These are phyloP conservation scores for Amphimedon queenslandica DNA, from an alignment of 37 sponge, comb jelly and placozoan genomes.

Conservation along the genomic window DNA sequence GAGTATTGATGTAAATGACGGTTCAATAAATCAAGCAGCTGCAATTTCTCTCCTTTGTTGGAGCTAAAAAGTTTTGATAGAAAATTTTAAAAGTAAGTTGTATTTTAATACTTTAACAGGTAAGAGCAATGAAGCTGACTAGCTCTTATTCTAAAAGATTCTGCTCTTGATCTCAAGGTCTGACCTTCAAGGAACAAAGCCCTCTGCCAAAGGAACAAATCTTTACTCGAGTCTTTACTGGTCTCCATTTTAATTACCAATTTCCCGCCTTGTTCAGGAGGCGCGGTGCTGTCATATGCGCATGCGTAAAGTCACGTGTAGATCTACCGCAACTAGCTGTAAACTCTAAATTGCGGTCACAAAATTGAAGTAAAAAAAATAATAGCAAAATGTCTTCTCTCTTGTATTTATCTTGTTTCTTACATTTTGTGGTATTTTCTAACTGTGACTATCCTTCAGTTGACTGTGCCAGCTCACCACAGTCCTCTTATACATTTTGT, in stretches of 20 bases:
- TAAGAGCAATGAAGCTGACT: constrained; percentile 20
- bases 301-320: not conserved
- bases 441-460: constrained; percentile 34
- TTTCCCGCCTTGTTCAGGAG: no score
- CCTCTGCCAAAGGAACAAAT: constrained; percentile 55
- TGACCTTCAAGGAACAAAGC: constrained; percentile 27
- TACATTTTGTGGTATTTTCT: not conserved
- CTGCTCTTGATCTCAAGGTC: not conserved
- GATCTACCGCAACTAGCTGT: not conserved
- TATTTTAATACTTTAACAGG: constrained; percentile 5
- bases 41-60: not conserved
- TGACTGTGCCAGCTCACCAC: constrained; percentile 58
- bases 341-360: not conserved
- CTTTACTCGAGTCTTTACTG: not conserved
- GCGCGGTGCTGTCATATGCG: no score
- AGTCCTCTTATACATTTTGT: constrained; percentile 56
- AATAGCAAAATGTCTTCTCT: no score
- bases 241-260: not conserved
- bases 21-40: not conserved
- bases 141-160: constrained; percentile 45
- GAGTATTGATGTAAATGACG: not conserved
- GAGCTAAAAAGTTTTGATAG: no score
- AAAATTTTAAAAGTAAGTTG: no score
- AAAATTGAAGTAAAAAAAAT: no score
- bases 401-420: not conserved